Base-by-base conservation (phyloP, 2,888 invertebrate genomes). In the Erannis defoliaria region DNA sequence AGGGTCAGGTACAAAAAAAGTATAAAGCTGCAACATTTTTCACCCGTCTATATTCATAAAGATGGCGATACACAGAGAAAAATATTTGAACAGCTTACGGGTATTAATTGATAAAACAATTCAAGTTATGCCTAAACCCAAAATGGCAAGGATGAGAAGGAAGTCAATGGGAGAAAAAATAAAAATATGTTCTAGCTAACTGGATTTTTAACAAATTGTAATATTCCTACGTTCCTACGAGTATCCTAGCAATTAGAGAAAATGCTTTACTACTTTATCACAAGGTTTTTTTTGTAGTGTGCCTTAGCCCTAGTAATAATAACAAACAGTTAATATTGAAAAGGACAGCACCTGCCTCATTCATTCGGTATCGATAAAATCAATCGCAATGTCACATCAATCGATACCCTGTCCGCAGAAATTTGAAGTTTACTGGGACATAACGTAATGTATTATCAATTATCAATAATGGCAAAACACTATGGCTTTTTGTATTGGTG, bases 31-130 rank as follows among this genome's bases (percentile, higher is more conserved):
- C 67, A 23, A 45, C 49, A 54, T 65, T 68, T 72, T 72, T 70
- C 61, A 55, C 54, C 69, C 71, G 70, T 74, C 74, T 70, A 73
- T 74, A 74, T 72, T 67, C 26, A 69, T 76, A 69, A 70, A 57
- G 71, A 64, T 54, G 35, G 60, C 66, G 69, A 53, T 68, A 74
- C 62, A 70, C 72, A 71, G 66, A 71, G 63, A 18, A 1, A 12
- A 19, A 5, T 6, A 1, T 21, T 5, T 12, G n/a, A 42, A n/a
- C 18, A 38, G 19, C 8, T 16, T 43, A 23, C 23, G 2, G n/a
- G n/a, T n/a, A n/a, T n/a, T n/a, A n/a, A n/a, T n/a, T n/a, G n/a
- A n/a, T n/a, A n/a, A n/a, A n/a, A n/a, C n/a, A n/a, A n/a, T n/a
- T n/a, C n/a, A n/a, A n/a, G n/a, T n/a, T n/a, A n/a, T n/a, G n/a